These are phyloP conservation scores for Tortricodes alternella DNA, from an alignment of 2,888 invertebrate genomes.

Conservation along the genomic window DNA sequence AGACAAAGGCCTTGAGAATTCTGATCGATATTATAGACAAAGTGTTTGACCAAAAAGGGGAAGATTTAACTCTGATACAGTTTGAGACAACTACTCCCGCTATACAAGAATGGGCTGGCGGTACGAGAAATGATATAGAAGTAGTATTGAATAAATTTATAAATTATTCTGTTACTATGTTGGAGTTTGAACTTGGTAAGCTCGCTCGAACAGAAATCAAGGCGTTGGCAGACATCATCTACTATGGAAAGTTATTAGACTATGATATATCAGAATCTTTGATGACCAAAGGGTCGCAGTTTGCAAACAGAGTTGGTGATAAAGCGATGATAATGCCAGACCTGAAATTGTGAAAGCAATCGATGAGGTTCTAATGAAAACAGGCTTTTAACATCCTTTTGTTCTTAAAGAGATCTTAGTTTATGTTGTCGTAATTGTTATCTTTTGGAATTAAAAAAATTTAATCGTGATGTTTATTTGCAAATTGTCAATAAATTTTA, in stretches of 20 bases:
- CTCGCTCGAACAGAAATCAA: conserved; percentile 44
- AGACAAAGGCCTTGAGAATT: conserved; percentile 44
- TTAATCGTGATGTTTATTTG: too few relatives aligned
- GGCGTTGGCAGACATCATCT: conserved; percentile 43
- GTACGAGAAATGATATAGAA: conserved; percentile 32
- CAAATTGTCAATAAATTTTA: too few relatives aligned
- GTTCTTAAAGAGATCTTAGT: too few relatives aligned
- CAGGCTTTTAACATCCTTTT: too few relatives aligned
- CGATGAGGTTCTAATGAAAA: too few relatives aligned
- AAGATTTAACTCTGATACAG: conserved; percentile 39
- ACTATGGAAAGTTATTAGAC: conserved; percentile 36
- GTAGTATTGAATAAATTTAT: conserved; percentile 37
- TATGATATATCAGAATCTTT: conserved; percentile 35
- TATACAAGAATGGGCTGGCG: conserved; percentile 38
- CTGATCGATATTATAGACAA: conserved; percentile 53
- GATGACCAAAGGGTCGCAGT: conserved; percentile 45
- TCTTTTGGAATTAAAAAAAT: too few relatives aligned
- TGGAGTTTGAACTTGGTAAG: conserved; percentile 39
- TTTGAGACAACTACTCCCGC: conserved; percentile 37
- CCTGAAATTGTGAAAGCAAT: too few relatives aligned
- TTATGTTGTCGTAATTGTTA: too few relatives aligned
- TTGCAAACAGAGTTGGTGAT: conserved; percentile 32
- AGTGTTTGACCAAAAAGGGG: conserved; percentile 41
- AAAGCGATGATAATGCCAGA: neutral
- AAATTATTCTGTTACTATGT: conserved; percentile 34